These are phyloP conservation scores for Lysiphlebus fabarum DNA, from an alignment of 1,140 invertebrate genomes.

Conservation along the genomic window DNA sequence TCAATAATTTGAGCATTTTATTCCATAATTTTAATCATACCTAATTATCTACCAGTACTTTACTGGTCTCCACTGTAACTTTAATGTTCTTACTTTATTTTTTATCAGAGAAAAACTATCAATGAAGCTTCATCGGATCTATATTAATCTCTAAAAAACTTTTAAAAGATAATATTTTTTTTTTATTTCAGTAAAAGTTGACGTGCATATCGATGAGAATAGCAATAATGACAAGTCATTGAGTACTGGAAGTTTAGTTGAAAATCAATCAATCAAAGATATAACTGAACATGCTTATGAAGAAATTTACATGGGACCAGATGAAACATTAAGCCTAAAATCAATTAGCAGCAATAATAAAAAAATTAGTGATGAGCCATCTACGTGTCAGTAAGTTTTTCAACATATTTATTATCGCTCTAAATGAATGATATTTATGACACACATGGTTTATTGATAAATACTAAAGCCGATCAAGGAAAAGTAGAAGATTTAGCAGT, in stretches of 20 bases:
- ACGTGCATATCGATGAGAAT: constrained; percentile 52
- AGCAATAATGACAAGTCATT: constrained; percentile 34
- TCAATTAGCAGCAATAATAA: constrained; percentile 33
- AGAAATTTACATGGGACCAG: constrained; percentile 48
- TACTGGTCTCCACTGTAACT: too few species aligned
- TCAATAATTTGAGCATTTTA: too few species aligned
- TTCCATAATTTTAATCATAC: too few species aligned
- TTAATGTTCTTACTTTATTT: too few species aligned
- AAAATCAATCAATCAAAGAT: constrained; percentile 45
- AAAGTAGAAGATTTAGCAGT: constrained; percentile 45
- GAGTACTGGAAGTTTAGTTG: constrained; percentile 44
- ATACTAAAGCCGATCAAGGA: constrained; percentile 39
- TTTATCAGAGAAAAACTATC: too few species aligned
- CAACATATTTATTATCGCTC: neutral
- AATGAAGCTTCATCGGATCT: too few species aligned
- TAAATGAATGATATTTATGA: neutral
- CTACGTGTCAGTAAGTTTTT: constrained; percentile 36
- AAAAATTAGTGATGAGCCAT: constrained; percentile 41
- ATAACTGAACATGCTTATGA: constrained; percentile 50
- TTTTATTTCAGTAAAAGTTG: constrained; percentile 50
- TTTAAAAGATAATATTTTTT: neutral
- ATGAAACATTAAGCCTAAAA: constrained; percentile 40
- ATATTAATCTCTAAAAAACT: too few species aligned
- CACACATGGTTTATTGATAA: neutral
- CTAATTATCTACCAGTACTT: too few species aligned